Evolutionary conservation across 2,797 vertebrate genomes (phyloP).

Genomic region (Tauraco hartlaubi): DNA sequence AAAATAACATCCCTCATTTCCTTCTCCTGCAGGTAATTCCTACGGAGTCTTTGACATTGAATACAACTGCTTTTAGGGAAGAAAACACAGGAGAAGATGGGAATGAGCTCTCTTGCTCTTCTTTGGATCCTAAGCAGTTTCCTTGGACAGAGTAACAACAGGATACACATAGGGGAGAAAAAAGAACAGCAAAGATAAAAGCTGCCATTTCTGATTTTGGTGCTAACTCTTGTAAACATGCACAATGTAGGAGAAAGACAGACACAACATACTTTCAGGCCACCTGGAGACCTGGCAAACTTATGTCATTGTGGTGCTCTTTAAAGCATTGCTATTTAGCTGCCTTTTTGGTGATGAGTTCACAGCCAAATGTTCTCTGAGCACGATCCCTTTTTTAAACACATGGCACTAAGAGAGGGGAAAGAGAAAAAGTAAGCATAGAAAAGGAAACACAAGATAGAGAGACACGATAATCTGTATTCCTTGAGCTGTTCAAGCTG

Average conservation of each 20-base stretch:
- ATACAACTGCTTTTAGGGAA: neutral
- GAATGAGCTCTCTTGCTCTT: neutral
- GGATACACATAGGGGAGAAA: neutral
- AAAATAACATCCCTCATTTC: neutral
- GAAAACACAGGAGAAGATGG: neutral
- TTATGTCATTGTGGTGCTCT: conserved; percentile 28
- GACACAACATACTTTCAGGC: conserved; percentile 65
- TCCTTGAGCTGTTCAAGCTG: neutral
- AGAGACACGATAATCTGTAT: neutral
- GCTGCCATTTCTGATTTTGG: conserved; percentile 29
- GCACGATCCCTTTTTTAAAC: neutral
- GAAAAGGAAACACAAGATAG: neutral
- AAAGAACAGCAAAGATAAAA: conserved; percentile 54
- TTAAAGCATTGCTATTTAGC: conserved; percentile 29
- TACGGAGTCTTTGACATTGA: neutral
- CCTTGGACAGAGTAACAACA: neutral
- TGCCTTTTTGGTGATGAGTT: conserved; percentile 42
- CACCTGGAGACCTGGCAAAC: conserved; percentile 66
- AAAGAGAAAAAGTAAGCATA: neutral
- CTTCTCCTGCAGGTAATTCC: neutral
- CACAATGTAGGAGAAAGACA: conserved; percentile 50
- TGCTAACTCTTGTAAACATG: conserved; percentile 51
- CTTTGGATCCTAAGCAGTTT: neutral
- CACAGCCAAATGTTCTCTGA: conserved; percentile 61
- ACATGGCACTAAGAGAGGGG: neutral